Evolutionary conservation across 2,113 vertebrate species (phyloP).

Genomic region (Rattus norvegicus): DNA sequence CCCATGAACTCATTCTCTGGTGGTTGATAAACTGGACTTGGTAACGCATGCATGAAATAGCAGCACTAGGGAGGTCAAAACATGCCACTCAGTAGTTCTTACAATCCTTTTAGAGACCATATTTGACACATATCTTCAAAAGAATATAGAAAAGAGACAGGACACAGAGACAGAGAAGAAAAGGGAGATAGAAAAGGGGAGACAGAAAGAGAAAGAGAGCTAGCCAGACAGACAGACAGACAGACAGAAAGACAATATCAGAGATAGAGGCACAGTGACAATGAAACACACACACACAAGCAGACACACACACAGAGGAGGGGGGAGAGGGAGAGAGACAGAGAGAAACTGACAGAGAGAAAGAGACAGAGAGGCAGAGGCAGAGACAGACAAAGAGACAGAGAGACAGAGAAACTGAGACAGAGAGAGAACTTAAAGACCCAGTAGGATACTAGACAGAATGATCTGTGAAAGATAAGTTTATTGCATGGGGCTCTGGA

Average conservation of each 20-base stretch:
- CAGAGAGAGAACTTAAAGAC: background rate
- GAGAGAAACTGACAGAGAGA: background rate
- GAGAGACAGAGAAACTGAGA: background rate
- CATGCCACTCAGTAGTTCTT: background rate
- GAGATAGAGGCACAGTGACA: too few relatives aligned
- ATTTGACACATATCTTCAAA: background rate
- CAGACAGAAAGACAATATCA: too few relatives aligned
- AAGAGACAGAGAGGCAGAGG: background rate
- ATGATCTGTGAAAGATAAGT: too few relatives aligned
- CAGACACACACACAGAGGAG: too few relatives aligned
- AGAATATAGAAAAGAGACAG: background rate
- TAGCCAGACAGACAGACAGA: too few relatives aligned
- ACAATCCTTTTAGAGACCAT: rapidly evolving
- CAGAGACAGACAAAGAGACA: background rate
- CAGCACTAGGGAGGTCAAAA: background rate
- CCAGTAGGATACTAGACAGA: too few relatives aligned
- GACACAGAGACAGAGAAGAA: background rate
- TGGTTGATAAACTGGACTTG: background rate
- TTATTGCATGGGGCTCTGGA: too few relatives aligned
- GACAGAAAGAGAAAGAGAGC: too few relatives aligned
- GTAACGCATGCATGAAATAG: background rate
- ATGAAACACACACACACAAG: too few relatives aligned
- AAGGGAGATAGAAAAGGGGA: too few relatives aligned
- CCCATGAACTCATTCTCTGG: background rate
- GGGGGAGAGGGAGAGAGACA: rapidly evolving